Conservation (phyloP, 2,888 invertebrate species). For the Acrobeloides nanus region DNA sequence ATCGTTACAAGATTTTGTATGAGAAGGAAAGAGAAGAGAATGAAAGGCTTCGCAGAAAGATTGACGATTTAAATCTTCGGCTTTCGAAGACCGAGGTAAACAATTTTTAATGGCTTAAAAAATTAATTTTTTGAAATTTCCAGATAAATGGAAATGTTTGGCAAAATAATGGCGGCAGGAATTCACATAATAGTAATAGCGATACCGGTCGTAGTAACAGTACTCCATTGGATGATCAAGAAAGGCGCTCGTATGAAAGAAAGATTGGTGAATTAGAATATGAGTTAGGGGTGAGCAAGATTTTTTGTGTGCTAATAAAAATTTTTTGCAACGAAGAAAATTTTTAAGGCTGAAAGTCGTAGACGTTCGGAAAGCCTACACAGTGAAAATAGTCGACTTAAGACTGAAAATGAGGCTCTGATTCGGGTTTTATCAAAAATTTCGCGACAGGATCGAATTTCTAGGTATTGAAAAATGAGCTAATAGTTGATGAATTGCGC, state of each 20-base stretch:
- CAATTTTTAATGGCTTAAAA: background rate
- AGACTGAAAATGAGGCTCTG: constrained; percentile 59
- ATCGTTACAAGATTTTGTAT: constrained; percentile 43
- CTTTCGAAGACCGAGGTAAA: background rate
- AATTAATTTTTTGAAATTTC: too few species aligned
- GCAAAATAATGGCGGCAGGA: too few species aligned
- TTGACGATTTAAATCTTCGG: constrained; percentile 29
- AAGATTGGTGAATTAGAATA: constrained; percentile 40
- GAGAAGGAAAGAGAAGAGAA: constrained; percentile 42
- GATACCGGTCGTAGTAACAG: too few species aligned
- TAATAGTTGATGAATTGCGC: too few species aligned
- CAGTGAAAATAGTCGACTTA: constrained; percentile 56
- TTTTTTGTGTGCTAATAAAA: background rate
- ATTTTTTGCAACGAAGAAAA: constrained; percentile 4
- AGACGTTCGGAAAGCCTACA: background rate
- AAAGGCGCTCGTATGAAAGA: constrained; percentile 39
- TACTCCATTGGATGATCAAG: constrained; percentile 35
- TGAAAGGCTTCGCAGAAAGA: constrained; percentile 31
- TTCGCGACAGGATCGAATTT: constrained; percentile 14
- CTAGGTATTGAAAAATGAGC: too few species aligned
- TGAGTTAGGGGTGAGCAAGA: constrained; percentile 21
- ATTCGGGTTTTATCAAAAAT: constrained; percentile 59
- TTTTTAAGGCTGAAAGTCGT: background rate
- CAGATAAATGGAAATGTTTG: too few species aligned
- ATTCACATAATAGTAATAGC: too few species aligned